These are phyloP conservation scores for Morelia viridis DNA, from an alignment of 2,797 vertebrate genomes.

Conservation along the genomic window DNA sequence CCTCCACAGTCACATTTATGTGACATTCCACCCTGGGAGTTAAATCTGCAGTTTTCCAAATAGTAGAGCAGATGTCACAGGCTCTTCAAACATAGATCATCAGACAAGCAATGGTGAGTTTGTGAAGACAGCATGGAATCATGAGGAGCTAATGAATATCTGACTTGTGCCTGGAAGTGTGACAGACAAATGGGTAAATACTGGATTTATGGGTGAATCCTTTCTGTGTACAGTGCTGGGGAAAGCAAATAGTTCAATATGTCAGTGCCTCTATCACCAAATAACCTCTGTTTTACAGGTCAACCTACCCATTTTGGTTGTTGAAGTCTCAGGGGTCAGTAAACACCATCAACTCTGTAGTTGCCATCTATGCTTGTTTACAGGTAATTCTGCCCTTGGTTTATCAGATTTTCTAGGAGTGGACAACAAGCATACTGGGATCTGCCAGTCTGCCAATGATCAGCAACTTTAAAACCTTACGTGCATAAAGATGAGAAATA, in stretches of 20 bases:
- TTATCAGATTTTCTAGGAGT: background rate
- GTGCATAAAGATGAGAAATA: background rate
- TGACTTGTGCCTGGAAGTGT: background rate
- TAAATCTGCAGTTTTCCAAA: slow-evolving; percentile 6
- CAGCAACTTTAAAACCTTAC: background rate
- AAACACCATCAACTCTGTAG: background rate
- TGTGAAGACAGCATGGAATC: background rate
- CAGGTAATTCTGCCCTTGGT: background rate
- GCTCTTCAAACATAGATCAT: background rate
- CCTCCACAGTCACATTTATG: background rate
- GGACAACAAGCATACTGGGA: background rate
- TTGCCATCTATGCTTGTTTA: background rate
- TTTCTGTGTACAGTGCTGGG: background rate
- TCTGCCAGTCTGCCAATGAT: background rate
- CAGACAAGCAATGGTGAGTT: background rate
- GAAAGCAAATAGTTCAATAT: background rate
- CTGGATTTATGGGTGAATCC: background rate
- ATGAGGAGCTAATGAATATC: background rate
- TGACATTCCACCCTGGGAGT: background rate
- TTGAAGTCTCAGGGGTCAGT: background rate
- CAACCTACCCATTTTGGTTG: background rate
- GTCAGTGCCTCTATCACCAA: too few species aligned
- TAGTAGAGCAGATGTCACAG: background rate
- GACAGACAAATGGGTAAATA: background rate
- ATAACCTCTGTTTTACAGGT: background rate